Evolutionary conservation across 2,113 vertebrate genomes (phyloP).

Genomic region (Catharus minimus): DNA sequence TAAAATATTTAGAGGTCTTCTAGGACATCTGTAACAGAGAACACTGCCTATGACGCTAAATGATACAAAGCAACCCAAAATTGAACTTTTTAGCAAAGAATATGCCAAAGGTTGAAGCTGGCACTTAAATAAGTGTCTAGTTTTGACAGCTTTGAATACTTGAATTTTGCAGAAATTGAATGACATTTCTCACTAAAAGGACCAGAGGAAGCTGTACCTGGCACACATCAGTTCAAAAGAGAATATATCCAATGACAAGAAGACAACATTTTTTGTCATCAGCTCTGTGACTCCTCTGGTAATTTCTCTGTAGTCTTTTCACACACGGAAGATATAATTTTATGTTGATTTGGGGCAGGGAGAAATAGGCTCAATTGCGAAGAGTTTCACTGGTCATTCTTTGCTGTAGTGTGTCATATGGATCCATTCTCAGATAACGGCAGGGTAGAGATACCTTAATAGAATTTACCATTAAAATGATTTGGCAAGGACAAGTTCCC

Average conservation of each 20-base stretch:
- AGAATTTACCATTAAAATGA: neutral
- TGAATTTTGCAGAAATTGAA: neutral
- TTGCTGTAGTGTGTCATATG: neutral
- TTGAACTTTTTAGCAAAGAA: neutral
- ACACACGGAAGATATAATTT: neutral
- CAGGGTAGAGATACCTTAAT: neutral
- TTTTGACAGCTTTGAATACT: neutral
- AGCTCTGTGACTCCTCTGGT: neutral
- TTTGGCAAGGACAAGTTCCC: neutral
- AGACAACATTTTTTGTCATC: neutral
- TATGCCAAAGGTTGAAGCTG: neutral
- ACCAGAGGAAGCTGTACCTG: neutral
- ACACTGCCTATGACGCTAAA: neutral
- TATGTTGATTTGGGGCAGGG: neutral
- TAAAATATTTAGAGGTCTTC: neutral
- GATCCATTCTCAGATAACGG: neutral
- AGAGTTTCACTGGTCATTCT: neutral
- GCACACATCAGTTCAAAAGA: neutral
- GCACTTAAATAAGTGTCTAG: neutral
- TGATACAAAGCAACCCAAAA: neutral
- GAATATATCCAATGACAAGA: neutral
- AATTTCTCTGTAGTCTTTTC: neutral
- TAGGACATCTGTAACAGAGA: neutral
- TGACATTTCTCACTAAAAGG: neutral
- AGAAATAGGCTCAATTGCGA: neutral